Percentiles rank a stretch among this genome's conserved stretches.
Evolutionary conservation across 2,888 invertebrate genomes (phyloP).

Genomic region (Bruchidius siliquastri): DNA sequence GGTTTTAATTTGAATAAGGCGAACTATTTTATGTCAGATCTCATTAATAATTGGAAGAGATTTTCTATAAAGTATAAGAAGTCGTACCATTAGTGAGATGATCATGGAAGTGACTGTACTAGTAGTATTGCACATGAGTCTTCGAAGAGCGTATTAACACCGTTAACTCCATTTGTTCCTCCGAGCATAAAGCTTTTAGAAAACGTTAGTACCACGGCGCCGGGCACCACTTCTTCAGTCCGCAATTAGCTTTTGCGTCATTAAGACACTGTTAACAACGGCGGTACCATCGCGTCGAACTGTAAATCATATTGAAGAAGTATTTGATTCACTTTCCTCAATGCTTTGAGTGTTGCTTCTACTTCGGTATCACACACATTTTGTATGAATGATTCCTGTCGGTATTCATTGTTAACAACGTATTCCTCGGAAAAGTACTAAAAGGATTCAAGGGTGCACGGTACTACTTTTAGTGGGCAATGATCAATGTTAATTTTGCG

Average conservation of each 20-base stretch:
- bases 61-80: too few relatives aligned
- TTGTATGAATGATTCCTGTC: background rate
- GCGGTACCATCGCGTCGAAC: background rate
- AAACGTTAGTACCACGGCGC: conserved; percentile 19
- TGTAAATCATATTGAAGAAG: background rate
- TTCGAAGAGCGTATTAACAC: conserved; percentile 12
- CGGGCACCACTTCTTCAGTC: background rate
- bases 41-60: too few relatives aligned
- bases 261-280: background rate
- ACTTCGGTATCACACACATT: background rate
- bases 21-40: too few relatives aligned
- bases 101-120: background rate
- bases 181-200: conserved; percentile 44
- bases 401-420: too few relatives aligned
- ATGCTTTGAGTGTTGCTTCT: too few relatives aligned
- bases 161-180: conserved; percentile 45
- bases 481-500: background rate
- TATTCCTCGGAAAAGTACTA: conserved; percentile 1
- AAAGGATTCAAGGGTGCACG: background rate
- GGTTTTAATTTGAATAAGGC: too few relatives aligned
- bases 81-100: too few relatives aligned
- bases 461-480: background rate
- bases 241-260: background rate
- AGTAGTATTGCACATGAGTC: background rate
- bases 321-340: too few relatives aligned